A percentile compares a stretch with the other conserved stretches of the same genome.
Evolutionary conservation across 2,797 vertebrate species (phyloP).

Genomic region (Enteromius radiatus): DNA sequence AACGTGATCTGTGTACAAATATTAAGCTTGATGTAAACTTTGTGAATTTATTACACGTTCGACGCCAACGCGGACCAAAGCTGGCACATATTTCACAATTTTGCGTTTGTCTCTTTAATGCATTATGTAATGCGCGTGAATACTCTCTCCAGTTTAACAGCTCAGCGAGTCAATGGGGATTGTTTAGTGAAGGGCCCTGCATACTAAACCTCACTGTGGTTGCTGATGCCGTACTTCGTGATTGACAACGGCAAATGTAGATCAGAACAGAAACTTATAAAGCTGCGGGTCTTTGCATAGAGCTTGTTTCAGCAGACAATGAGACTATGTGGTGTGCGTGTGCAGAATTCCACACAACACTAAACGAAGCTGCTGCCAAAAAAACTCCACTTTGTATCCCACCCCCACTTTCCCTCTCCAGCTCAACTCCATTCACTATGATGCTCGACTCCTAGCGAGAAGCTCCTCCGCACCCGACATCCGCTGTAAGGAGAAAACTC

Average conservation of each 20-base stretch:
- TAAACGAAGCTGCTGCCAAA: constrained; percentile 74
- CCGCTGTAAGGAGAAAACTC: constrained; percentile 75
- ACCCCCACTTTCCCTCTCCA: constrained; percentile 72
- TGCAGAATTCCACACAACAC: constrained; percentile 74
- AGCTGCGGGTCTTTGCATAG: constrained; percentile 55
- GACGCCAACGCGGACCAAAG: constrained; percentile 12
- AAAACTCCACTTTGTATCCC: constrained; percentile 70
- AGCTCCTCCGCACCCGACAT: constrained; percentile 72
- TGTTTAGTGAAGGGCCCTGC: constrained; percentile 23
- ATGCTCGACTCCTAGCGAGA: constrained; percentile 78
- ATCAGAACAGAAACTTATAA: constrained; percentile 70
- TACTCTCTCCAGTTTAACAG: not conserved
- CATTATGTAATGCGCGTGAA: not conserved
- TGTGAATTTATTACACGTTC: constrained; percentile 63
- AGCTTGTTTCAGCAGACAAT: constrained; percentile 71
- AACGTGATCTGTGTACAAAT: constrained; percentile 82
- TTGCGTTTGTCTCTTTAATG: not conserved
- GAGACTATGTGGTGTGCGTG: constrained; percentile 75
- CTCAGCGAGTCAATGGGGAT: constrained; percentile 9
- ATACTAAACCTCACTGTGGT: not conserved
- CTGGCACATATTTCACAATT: not conserved
- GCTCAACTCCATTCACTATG: constrained; percentile 77
- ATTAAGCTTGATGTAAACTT: constrained; percentile 63
- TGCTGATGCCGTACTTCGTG: constrained; percentile 48
- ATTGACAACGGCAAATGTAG: constrained; percentile 77